Evolutionary conservation across 1,140 invertebrate species (phyloP), one percentile per base, ranked within the genome.

Genomic region (Thereuonema tuberculata): DNA sequence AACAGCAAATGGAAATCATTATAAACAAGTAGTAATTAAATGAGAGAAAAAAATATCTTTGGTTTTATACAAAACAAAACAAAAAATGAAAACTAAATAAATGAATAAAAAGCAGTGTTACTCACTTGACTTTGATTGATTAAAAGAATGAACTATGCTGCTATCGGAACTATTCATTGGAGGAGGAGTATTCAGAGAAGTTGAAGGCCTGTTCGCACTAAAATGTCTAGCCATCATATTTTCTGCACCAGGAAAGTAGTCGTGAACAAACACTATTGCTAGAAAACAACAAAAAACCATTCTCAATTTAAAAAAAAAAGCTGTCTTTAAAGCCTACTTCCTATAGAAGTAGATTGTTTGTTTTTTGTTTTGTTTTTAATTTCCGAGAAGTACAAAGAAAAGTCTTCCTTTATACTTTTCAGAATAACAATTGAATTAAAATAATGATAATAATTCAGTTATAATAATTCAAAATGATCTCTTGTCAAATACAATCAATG

Each of bases 231-330:
- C 79, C 75, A 93, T 80, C 60, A 98, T 72, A 0, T 91, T 95
- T 67, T 90, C 85, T 52, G 91, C 86, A 28, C 84, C 84, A 27
- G 94, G 86, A 77, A 93, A 89, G 72, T 91, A 98, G 71, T 97
- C 93, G 74, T 96, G 97, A 53, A 96, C 91, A 77, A 98, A 91
- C 64, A 98, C 82, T 75, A 97, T 84, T 55, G 94, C 92, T 95
- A 73, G 31, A 78, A 81, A 68, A 29, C 1, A 1, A 61, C 59
- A 49, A 53, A 62, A 49, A 61, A 24, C 48, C 15, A 15, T 12
- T 27, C n/a, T n/a, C n/a, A 58, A 1, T 21, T 50, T 50, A 26
- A 3, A 54, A 49, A 43, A 58, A 31, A 58, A 53, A 20, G 2
- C 20, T 59, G 47, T 1, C 23, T 52, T 24, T 12, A 14, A 20